Evolutionary conservation across 2,113 vertebrate genomes (phyloP).

Genomic region (Anguilla japonica): DNA sequence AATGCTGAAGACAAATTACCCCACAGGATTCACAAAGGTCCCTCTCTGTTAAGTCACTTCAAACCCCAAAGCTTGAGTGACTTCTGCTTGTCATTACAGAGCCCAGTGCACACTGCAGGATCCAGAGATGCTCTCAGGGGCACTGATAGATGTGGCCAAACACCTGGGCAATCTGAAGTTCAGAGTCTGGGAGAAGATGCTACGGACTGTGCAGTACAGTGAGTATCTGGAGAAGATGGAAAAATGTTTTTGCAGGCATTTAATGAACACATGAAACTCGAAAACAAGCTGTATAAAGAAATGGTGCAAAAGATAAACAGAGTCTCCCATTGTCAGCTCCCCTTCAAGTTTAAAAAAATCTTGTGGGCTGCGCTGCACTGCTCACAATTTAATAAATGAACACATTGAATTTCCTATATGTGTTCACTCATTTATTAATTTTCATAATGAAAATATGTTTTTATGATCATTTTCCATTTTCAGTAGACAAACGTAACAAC

Average conservation of each 20-base stretch:
- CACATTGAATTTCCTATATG: too few relatives aligned
- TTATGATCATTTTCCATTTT: too few relatives aligned
- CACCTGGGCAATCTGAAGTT: slow-evolving; percentile 62
- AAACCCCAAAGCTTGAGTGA: slow-evolving; percentile 48
- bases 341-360: too few relatives aligned
- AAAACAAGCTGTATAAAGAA: not conserved
- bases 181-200: slow-evolving; percentile 74
- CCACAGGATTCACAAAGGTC: too few relatives aligned
- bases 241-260: not conserved
- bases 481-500: too few relatives aligned
- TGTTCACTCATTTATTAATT: too few relatives aligned
- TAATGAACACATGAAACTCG: not conserved
- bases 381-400: too few relatives aligned
- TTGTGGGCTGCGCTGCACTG: too few relatives aligned
- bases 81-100: slow-evolving; percentile 11
- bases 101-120: slow-evolving; percentile 18
- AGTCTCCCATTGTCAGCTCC: too few relatives aligned
- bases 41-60: slow-evolving; percentile 31
- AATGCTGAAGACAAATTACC: too few relatives aligned
- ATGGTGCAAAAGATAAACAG: too few relatives aligned
- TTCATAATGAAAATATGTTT: too few relatives aligned
- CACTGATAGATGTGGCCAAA: slow-evolving; percentile 22
- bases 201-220: slow-evolving; percentile 68
- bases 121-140: slow-evolving; percentile 11
- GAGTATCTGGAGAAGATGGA: slow-evolving; percentile 39